These are phyloP conservation scores for Hermaeophaga mercurialis DNA, from an alignment of 2,888 invertebrate species.

Conservation along the genomic window DNA sequence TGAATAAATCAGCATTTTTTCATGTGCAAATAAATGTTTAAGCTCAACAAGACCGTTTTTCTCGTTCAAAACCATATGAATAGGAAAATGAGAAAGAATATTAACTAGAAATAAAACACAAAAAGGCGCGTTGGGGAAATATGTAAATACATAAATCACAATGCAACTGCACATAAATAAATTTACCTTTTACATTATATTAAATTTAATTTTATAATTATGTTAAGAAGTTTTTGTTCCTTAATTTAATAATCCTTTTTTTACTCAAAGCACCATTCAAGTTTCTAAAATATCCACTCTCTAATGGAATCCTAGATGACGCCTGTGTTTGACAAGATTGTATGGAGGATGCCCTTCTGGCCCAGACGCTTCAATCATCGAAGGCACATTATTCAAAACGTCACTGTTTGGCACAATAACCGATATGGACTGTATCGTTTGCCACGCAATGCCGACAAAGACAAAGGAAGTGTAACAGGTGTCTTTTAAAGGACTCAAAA, in stretches of 20 bases:
- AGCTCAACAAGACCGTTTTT: constrained; percentile 35
- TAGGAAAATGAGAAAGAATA: not conserved
- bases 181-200: no score
- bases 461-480: constrained; percentile 35
- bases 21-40: constrained; percentile 43
- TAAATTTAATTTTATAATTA: no score
- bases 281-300: not conserved
- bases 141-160: no score
- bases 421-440: constrained; percentile 29
- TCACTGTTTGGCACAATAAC: constrained; percentile 36
- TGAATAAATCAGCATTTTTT: constrained; percentile 43
- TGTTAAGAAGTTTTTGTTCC: no score
- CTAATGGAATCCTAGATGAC: not conserved
- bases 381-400: constrained; percentile 33
- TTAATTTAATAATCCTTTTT: no score
- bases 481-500: constrained; percentile 12
- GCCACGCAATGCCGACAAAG: constrained; percentile 11
- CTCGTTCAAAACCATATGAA: not conserved
- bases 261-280: no score
- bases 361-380: constrained; percentile 34
- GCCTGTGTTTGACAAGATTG: constrained; percentile 2
- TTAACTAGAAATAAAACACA: not conserved
- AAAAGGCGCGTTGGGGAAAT: no score
- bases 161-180: no score
- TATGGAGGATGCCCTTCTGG: constrained; percentile 23